Base-by-base conservation (phyloP, 2,797 vertebrate genomes). In the Hipposideros larvatus region DNA sequence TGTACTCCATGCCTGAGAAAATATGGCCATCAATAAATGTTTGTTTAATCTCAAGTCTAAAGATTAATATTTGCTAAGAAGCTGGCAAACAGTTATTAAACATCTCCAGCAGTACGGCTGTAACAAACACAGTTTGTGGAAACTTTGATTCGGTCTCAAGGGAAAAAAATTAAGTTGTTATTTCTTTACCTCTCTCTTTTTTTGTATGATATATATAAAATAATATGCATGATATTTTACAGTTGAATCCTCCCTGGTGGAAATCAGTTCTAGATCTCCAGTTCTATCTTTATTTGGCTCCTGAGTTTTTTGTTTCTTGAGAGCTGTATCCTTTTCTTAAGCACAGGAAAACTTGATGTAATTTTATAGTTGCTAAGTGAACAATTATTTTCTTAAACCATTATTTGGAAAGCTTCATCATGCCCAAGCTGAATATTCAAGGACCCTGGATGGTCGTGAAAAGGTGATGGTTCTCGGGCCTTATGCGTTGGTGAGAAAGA, bases 301-400 rank as follows among this genome's bases (percentile, higher is more conserved):
- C 46, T 31, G 80, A 91, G 68, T 90, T 79, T 91, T 91, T 41
- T 73, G 43, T 90, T 95, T 90, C 88, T 85, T 59, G 8, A 75
- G 59, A 87, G 22, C 65, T 77, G 1, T 84, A 63, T 83, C 75
- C 75, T 84, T 94, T 95, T 95, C 92, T 95, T 96, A 97, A 97
- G 90, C 71, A 91, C 89, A 7, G 24, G 84, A 80, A 84, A 97
- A 97, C 92, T 83, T 92, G 89, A 57, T 98, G 82, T 92, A 95
- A 96, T 51, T 57, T 88, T 96, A 97, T 2, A 93, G 92, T 94
- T 96, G 91, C 89, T 96, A 87, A 82, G 82, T 97, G 97, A 86
- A 94, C 65, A 92, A 68, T 98, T 96, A 97, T 92, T 98, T 98
- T 95, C 97, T 97, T 96, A 96, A 95, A 66, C 90, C 75, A 1